Evolutionary conservation across 1,140 invertebrate species (phyloP).

Genomic region (Drosophila subobscura): DNA sequence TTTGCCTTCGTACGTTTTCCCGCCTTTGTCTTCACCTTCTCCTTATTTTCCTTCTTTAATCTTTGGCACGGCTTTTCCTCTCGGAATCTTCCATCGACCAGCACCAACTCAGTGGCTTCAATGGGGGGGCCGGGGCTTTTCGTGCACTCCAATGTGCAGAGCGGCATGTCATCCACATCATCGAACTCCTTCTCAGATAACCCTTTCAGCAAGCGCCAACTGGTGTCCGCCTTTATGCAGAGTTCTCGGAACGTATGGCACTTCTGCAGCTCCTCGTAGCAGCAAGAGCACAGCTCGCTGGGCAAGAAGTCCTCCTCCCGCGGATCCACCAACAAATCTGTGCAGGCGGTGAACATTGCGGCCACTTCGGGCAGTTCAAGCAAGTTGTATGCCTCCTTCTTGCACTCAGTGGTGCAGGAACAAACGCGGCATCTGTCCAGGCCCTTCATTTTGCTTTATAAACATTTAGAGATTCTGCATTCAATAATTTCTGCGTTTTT

Average conservation of each 20-base stretch:
- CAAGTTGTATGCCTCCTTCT: slow-evolving; percentile 32
- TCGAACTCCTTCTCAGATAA: neutral
- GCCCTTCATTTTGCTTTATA: slow-evolving; percentile 11
- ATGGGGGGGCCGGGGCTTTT: neutral
- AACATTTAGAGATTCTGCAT: neutral
- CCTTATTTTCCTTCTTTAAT: neutral
- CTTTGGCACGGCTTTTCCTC: too few species aligned
- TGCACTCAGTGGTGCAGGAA: slow-evolving; percentile 12
- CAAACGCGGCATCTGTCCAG: slow-evolving; percentile 60
- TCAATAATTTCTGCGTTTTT: neutral
- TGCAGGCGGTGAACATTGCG: slow-evolving; percentile 59
- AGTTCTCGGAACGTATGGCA: slow-evolving; percentile 58
- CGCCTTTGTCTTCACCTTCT: neutral
- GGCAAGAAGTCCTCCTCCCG: slow-evolving; percentile 39
- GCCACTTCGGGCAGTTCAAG: slow-evolving; percentile 41
- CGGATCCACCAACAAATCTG: slow-evolving; percentile 34
- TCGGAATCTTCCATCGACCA: slow-evolving; percentile 5
- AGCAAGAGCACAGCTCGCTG: slow-evolving; percentile 49
- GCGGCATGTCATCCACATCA: neutral
- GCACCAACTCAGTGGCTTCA: slow-evolving; percentile 6
- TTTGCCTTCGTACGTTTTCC: too few species aligned
- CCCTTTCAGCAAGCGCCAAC: slow-evolving; percentile 34
- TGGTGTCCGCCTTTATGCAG: slow-evolving; percentile 50
- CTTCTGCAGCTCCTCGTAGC: slow-evolving; percentile 52
- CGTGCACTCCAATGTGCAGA: neutral